These are phyloP conservation scores for Dysmachus trigonus DNA, from an alignment of 2,888 invertebrate species.

Conservation along the genomic window DNA sequence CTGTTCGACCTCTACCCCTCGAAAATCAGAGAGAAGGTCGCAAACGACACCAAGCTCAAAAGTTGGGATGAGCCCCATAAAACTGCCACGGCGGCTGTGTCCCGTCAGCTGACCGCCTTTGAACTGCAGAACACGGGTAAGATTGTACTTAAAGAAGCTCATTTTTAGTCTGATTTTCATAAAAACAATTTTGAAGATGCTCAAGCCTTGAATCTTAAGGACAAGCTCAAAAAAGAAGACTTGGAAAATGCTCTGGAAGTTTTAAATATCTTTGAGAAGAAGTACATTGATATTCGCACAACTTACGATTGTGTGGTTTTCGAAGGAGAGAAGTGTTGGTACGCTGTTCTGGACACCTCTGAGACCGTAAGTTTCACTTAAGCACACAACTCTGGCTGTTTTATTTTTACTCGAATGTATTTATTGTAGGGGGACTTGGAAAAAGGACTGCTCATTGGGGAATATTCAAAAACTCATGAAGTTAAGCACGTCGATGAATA, in stretches of 20 bases:
- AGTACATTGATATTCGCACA: slow-evolving; percentile 86
- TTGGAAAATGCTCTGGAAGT: slow-evolving; percentile 86
- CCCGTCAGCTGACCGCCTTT: slow-evolving; percentile 78
- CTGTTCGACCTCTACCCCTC: slow-evolving; percentile 88
- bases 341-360: slow-evolving; percentile 60
- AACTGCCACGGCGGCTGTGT: slow-evolving; percentile 78
- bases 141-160: not conserved
- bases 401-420: slow-evolving; percentile 56
- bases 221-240: slow-evolving; percentile 89
- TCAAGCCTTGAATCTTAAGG: slow-evolving; percentile 69
- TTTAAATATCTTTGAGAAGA: slow-evolving; percentile 84
- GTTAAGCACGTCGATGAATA: slow-evolving; percentile 83
- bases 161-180: not conserved
- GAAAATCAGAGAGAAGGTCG: slow-evolving; percentile 81
- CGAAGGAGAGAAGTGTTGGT: slow-evolving; percentile 91
- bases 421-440: slow-evolving; percentile 81
- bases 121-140: slow-evolving; percentile 72
- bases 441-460: slow-evolving; percentile 80
- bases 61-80: slow-evolving; percentile 88
- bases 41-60: slow-evolving; percentile 80
- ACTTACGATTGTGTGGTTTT: slow-evolving; percentile 94
- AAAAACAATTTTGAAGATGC: slow-evolving; percentile 57
- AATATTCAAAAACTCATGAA: slow-evolving; percentile 82
- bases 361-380: slow-evolving; percentile 54
- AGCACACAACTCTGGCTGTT: not conserved